These are phyloP conservation scores for Halictus quadricinctus DNA, from an alignment of 2,888 invertebrate genomes.

Conservation along the genomic window DNA sequence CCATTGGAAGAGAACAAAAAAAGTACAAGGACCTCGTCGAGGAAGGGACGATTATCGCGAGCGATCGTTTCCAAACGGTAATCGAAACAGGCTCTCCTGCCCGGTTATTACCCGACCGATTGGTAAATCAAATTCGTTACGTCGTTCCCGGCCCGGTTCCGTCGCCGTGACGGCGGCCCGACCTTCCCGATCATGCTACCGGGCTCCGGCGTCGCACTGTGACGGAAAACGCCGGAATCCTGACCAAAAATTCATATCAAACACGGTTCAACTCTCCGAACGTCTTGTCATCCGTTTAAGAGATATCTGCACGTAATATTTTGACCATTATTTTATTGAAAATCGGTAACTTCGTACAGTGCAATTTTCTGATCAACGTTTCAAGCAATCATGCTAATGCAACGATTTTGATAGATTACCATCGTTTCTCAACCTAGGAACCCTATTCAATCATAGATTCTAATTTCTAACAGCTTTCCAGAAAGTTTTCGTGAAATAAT, in stretches of 20 bases:
- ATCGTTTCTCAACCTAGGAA: neutral
- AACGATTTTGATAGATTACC: neutral
- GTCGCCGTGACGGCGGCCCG: neutral
- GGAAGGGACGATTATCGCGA: constrained; percentile 39
- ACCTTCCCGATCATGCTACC: constrained; percentile 9
- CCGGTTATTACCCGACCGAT: constrained; percentile 41
- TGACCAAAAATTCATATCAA: neutral
- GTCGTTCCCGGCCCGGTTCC: constrained; percentile 31
- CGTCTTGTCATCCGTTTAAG: neutral
- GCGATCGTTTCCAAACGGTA: constrained; percentile 30
- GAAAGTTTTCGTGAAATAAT: too few species aligned
- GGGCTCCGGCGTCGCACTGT: neutral
- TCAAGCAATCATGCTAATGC: too few species aligned
- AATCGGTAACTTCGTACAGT: too few species aligned
- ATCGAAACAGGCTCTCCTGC: constrained; percentile 34
- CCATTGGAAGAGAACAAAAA: constrained; percentile 11
- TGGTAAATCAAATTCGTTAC: constrained; percentile 50
- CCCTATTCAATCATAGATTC: too few species aligned
- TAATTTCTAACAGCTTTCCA: too few species aligned
- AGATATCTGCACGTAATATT: neutral
- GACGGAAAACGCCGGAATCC: neutral
- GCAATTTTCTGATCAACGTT: too few species aligned
- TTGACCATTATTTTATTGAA: neutral
- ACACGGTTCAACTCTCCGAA: neutral
- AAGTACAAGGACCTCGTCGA: constrained; percentile 34